A percentile compares a stretch with the other conserved stretches of the same genome.
These are phyloP conservation scores for Penaeus chinensis DNA, from an alignment of 1,140 invertebrate genomes.

Conservation along the genomic window DNA sequence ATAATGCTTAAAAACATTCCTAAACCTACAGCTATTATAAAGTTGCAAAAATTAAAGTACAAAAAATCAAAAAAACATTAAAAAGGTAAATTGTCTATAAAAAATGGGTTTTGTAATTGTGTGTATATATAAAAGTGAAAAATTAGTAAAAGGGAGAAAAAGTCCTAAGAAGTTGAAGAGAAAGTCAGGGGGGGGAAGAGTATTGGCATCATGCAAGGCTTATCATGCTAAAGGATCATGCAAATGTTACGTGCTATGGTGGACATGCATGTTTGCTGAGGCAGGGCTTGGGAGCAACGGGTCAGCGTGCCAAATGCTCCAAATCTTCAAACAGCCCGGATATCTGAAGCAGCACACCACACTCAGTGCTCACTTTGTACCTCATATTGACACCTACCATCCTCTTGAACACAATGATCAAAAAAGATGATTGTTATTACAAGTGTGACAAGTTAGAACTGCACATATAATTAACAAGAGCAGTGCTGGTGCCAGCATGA, in stretches of 20 bases:
- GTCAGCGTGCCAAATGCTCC: constrained; percentile 62
- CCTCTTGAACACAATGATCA: neutral
- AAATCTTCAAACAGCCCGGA: constrained; percentile 61
- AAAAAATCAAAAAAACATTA: too few species aligned
- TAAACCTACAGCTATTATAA: too few species aligned
- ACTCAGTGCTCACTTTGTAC: constrained; percentile 47
- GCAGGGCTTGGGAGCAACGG: constrained; percentile 61
- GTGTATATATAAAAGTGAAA: constrained; percentile 19
- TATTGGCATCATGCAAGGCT: constrained; percentile 33
- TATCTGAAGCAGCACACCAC: constrained; percentile 59
- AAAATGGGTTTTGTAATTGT: neutral
- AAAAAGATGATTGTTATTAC: too few species aligned
- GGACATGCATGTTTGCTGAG: constrained; percentile 56
- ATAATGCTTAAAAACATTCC: too few species aligned
- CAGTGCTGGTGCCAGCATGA: constrained; percentile 45
- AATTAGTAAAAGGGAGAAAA: constrained; percentile 17
- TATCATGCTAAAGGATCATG: constrained; percentile 27
- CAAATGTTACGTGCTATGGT: constrained; percentile 45
- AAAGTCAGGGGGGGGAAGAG: constrained; percentile 18
- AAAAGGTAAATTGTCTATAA: too few species aligned
- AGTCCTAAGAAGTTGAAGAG: constrained; percentile 27
- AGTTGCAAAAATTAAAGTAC: too few species aligned
- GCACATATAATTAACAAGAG: neutral
- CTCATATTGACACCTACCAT: constrained; percentile 48
- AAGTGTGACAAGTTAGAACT: neutral